Evolutionary conservation across 92 coral and sea anemone species (phyloP).

Genomic region (Umimayanthus kanabou): DNA sequence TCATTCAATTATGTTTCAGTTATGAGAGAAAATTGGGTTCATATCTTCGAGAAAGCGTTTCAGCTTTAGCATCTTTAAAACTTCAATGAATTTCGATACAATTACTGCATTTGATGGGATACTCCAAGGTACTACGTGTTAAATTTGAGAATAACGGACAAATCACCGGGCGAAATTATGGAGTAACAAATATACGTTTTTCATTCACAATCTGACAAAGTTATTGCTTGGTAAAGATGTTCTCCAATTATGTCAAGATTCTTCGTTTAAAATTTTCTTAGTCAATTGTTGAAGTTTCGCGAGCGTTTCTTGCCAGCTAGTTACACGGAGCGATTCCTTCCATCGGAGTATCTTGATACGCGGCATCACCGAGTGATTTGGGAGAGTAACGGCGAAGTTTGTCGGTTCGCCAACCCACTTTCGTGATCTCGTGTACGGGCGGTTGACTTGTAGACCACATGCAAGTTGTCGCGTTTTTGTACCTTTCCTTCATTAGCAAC

Average conservation of each 20-base stretch:
- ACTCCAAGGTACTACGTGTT: too few relatives aligned
- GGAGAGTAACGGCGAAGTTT: neutral
- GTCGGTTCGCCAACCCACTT: neutral
- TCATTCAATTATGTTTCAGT: too few relatives aligned
- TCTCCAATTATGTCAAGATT: neutral
- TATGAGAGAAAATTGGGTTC: too few relatives aligned
- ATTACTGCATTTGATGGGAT: too few relatives aligned
- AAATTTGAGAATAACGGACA: too few relatives aligned
- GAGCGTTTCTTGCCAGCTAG: constrained; percentile 29
- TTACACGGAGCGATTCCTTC: neutral
- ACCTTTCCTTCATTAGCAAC: neutral
- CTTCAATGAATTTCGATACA: too few relatives aligned
- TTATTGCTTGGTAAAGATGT: too few relatives aligned
- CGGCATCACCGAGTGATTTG: neutral
- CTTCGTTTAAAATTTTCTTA: neutral
- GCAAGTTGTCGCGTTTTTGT: constrained; percentile 7
- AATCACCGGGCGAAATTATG: too few relatives aligned
- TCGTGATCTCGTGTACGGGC: neutral
- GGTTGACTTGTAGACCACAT: constrained; percentile 8
- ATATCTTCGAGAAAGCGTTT: too few relatives aligned
- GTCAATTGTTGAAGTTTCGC: constrained; percentile 16
- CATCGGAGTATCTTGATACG: neutral
- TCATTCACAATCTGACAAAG: too few relatives aligned
- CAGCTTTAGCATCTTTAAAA: too few relatives aligned
- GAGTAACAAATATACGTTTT: too few relatives aligned